These are phyloP conservation scores for Odobenus rosmarus DNA, from an alignment of 2,113 vertebrate genomes.

Conservation along the genomic window DNA sequence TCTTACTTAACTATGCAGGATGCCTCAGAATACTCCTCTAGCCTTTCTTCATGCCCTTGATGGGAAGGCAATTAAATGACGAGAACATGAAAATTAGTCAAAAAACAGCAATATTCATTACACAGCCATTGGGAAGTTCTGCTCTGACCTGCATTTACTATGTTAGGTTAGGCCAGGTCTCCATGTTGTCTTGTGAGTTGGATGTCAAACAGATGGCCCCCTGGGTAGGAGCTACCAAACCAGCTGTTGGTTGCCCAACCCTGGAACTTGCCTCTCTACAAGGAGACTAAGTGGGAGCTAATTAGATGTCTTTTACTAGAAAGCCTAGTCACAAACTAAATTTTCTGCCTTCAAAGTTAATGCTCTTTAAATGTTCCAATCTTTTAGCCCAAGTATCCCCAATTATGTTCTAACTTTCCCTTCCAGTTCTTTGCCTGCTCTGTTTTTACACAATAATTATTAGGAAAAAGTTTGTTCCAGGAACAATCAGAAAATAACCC, in stretches of 20 bases:
- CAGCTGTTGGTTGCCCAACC: not conserved
- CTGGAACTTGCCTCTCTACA: not conserved
- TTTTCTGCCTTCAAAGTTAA: slow-evolving; percentile 30
- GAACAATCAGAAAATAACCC: slow-evolving; percentile 61
- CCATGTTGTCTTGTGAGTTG: not conserved
- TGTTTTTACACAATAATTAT: slow-evolving; percentile 27
- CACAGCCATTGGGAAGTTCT: not conserved
- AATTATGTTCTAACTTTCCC: slow-evolving; percentile 27
- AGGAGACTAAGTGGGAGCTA: not conserved
- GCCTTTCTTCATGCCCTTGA: not conserved
- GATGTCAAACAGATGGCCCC: not conserved
- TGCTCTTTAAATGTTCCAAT: not conserved
- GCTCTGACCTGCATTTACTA: not conserved
- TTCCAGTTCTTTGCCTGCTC: slow-evolving; percentile 6
- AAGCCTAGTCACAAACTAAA: not conserved
- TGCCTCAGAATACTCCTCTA: not conserved
- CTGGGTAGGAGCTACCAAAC: not conserved
- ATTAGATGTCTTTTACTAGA: not conserved
- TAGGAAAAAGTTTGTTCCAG: slow-evolving; percentile 33
- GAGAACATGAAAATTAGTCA: not conserved
- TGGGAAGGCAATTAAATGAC: not conserved
- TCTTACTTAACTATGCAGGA: not conserved
- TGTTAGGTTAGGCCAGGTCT: not conserved
- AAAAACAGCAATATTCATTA: not conserved
- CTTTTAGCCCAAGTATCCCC: not conserved